Conservation (phyloP, 2,888 invertebrate genomes). For the Diloba caeruleocephala region DNA sequence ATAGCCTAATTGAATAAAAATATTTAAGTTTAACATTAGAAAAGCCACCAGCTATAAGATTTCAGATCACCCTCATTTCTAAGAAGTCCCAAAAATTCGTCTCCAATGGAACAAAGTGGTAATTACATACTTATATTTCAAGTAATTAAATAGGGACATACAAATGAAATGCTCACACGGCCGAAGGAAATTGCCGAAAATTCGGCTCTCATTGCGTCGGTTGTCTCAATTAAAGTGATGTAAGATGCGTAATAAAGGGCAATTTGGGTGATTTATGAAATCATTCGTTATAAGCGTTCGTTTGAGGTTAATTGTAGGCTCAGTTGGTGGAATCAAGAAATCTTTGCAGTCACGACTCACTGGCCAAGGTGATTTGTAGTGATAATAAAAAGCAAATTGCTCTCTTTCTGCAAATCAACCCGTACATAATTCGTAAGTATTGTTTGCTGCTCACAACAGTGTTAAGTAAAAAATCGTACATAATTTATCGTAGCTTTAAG, state of each 20-base stretch:
- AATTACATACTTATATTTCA: conserved; percentile 37
- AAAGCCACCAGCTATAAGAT: conserved; percentile 1
- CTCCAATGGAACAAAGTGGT: conserved; percentile 18
- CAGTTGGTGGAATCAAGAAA: conserved; percentile 64
- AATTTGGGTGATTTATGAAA: conserved; percentile 84
- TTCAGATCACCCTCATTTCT: background rate
- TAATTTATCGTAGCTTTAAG: too few species aligned
- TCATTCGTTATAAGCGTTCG: conserved; percentile 77
- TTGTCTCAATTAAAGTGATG: conserved; percentile 84
- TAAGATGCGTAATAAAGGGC: conserved; percentile 85
- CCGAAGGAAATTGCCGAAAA: conserved; percentile 68
- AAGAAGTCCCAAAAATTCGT: background rate
- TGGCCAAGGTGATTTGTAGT: conserved; percentile 41
- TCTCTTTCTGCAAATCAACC: conserved; percentile 43
- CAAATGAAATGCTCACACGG: conserved; percentile 43
- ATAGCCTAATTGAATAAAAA: background rate
- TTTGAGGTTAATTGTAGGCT: conserved; percentile 79
- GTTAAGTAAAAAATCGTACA: background rate
- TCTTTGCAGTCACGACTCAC: conserved; percentile 41
- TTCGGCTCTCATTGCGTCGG: conserved; percentile 62
- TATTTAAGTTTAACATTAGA: background rate
- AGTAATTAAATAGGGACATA: conserved; percentile 41
- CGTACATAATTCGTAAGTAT: conserved; percentile 4
- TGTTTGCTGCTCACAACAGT: conserved; percentile 7
- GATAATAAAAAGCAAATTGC: conserved; percentile 38